These are phyloP conservation scores for Aleiodes alternator DNA, from an alignment of 2,888 invertebrate genomes.

Conservation along the genomic window DNA sequence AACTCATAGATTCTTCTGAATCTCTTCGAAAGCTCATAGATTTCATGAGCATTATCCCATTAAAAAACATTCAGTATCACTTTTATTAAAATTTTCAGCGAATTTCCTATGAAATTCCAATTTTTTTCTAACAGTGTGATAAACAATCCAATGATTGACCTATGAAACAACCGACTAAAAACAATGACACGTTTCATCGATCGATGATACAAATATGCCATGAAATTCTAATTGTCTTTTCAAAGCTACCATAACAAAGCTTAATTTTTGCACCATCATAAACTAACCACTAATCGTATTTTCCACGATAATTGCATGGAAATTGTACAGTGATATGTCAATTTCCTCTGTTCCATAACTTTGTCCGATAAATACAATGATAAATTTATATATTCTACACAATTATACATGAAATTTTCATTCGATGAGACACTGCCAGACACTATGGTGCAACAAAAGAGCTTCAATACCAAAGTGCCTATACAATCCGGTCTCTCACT, in stretches of 20 bases:
- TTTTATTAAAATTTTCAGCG: no score
- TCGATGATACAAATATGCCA: neutral
- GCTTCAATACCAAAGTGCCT: conserved; percentile 13
- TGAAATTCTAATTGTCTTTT: conserved; percentile 10
- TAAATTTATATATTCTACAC: conserved; percentile 14
- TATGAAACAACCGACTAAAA: neutral
- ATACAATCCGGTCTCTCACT: conserved; percentile 23
- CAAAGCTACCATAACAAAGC: neutral
- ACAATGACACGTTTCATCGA: neutral
- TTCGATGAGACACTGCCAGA: neutral
- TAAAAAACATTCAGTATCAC: no score
- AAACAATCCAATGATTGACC: conserved; percentile 3
- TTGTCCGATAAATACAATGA: conserved; percentile 9
- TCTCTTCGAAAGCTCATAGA: no score
- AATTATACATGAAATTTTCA: neutral
- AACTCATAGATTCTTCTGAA: no score
- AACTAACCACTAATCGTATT: conserved; percentile 15
- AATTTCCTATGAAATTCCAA: no score
- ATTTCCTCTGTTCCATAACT: conserved; percentile 11
- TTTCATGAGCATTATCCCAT: no score
- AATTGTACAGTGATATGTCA: conserved; percentile 14
- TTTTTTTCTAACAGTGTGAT: no score
- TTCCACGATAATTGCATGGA: neutral
- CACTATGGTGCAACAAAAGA: conserved; percentile 22
- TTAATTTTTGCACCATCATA: neutral